Evolutionary conservation across 2,888 invertebrate genomes (phyloP).

Genomic region (Drepana falcataria): DNA sequence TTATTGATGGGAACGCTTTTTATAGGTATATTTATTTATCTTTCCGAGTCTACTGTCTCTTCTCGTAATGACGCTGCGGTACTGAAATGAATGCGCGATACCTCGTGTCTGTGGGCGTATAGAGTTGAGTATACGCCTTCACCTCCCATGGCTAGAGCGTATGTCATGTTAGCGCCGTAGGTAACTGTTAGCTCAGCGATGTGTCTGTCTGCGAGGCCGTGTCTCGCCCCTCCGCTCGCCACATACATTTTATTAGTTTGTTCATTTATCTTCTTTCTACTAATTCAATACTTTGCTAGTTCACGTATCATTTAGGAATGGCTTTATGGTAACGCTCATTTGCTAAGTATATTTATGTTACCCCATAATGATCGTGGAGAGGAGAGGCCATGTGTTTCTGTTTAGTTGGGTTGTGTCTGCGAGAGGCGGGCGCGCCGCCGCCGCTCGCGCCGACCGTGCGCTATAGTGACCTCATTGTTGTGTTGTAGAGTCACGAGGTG

Average conservation of each 20-base stretch:
- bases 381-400: constrained; percentile 47
- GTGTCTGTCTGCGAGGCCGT: constrained; percentile 61
- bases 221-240: constrained; percentile 56
- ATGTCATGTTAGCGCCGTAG: constrained; percentile 72
- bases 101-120: constrained; percentile 71
- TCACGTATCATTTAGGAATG: constrained; percentile 75
- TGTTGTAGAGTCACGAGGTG: constrained; percentile 99
- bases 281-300: constrained; percentile 64
- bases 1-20: constrained; percentile 74
- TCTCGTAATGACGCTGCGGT: constrained; percentile 70
- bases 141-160: constrained; percentile 73
- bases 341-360: constrained; percentile 65
- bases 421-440: constrained; percentile 22
- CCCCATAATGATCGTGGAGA: constrained; percentile 38
- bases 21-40: constrained; percentile 77
- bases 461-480: constrained; percentile 80
- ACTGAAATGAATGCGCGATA: constrained; percentile 75
- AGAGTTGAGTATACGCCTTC: constrained; percentile 72
- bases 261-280: constrained; percentile 63
- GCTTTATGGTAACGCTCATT: constrained; percentile 73
- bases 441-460: constrained; percentile 59
- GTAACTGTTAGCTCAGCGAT: constrained; percentile 72
- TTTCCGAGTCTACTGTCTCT: constrained; percentile 74
- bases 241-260: constrained; percentile 59
- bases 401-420: constrained; percentile 56